Conservation (phyloP, 1,140 invertebrate species). For the Hycleus cichorii region DNA sequence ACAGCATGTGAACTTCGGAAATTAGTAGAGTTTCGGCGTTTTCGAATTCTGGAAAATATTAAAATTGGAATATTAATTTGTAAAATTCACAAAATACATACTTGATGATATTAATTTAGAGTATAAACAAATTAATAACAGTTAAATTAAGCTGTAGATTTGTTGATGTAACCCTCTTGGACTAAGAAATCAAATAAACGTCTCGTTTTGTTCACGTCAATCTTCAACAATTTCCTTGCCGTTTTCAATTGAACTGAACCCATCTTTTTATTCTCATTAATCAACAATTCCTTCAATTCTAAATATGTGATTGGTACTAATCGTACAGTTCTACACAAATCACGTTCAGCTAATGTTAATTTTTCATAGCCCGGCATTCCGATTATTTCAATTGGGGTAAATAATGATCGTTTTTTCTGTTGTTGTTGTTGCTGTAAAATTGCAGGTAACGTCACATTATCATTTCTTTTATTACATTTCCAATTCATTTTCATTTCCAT, state of each 20-base stretch:
- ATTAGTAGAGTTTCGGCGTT: conserved; percentile 96
- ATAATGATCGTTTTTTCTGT: conserved; percentile 26
- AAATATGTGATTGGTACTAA: conserved; percentile 70
- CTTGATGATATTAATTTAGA: neutral
- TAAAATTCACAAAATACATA: neutral
- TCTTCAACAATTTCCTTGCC: conserved; percentile 76
- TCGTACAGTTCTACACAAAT: conserved; percentile 66
- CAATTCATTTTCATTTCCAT: conserved; percentile 28
- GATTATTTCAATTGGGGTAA: conserved; percentile 65
- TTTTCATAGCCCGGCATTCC: conserved; percentile 74
- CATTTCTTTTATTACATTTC: conserved; percentile 34
- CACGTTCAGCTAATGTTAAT: conserved; percentile 62
- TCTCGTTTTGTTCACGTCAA: conserved; percentile 90
- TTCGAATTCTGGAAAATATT: conserved; percentile 80
- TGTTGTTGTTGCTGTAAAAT: neutral
- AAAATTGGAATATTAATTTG: conserved; percentile 1
- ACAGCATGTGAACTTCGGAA: conserved; percentile 96
- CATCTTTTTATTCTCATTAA: conserved; percentile 64
- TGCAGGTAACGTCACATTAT: neutral
- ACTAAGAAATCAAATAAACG: conserved; percentile 81
- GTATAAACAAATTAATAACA: neutral
- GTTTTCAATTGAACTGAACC: conserved; percentile 67
- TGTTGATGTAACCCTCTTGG: conserved; percentile 61
- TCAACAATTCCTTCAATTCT: conserved; percentile 65
- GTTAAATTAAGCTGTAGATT: conserved; percentile 33